Conservation (phyloP, 2,888 invertebrate species). For the Tipula unca region DNA sequence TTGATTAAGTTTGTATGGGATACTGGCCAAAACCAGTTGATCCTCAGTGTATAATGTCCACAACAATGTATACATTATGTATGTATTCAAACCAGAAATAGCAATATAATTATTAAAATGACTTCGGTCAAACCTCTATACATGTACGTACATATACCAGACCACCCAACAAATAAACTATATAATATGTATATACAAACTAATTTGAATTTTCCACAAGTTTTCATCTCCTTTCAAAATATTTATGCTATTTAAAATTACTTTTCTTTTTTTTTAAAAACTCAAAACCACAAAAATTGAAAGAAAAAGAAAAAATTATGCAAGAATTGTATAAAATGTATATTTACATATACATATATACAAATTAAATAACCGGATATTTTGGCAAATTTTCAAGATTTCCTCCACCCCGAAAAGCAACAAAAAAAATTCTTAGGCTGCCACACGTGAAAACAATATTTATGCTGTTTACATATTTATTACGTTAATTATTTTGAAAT, state of each 20-base stretch:
- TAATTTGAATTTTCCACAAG: slow-evolving; percentile 14
- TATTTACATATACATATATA: background rate
- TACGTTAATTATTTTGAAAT: background rate
- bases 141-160: background rate
- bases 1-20: too few species aligned
- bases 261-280: background rate
- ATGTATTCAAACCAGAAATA: background rate
- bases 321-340: background rate
- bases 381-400: slow-evolving; percentile 8
- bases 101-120: background rate
- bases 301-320: background rate
- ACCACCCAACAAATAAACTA: slow-evolving; percentile 14
- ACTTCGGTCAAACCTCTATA: background rate
- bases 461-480: background rate
- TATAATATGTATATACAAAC: background rate
- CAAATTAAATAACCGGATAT: background rate
- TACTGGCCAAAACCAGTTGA: too few species aligned
- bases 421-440: background rate
- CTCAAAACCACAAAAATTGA: background rate
- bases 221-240: slow-evolving; percentile 14
- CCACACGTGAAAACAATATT: background rate
- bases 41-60: too few species aligned
- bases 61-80: background rate
- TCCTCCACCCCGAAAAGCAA: background rate
- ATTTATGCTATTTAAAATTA: slow-evolving; percentile 1